These are phyloP conservation scores for Antigone vipio DNA, from an alignment of 2,113 vertebrate genomes.

Conservation along the genomic window DNA sequence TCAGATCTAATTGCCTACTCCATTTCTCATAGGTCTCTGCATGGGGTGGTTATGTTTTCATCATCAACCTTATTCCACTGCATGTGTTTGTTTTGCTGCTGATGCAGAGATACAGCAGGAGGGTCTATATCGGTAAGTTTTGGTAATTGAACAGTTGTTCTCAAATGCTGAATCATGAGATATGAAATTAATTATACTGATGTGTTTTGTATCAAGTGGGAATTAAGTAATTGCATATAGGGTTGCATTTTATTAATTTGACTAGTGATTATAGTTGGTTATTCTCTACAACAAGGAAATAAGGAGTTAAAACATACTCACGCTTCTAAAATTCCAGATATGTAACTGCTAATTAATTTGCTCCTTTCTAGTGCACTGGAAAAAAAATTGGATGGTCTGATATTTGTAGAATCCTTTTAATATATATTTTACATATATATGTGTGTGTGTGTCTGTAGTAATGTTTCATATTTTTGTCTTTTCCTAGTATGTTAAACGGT, in stretches of 20 bases:
- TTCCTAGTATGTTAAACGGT: neutral
- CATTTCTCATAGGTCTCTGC: conserved; percentile 87
- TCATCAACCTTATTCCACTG: conserved; percentile 98
- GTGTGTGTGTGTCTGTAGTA: neutral
- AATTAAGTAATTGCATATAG: neutral
- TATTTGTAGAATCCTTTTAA: neutral
- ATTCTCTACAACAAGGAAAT: neutral
- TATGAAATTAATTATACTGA: neutral
- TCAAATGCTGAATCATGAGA: neutral
- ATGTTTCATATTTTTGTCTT: neutral
- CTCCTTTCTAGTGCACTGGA: neutral
- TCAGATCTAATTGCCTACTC: conserved; percentile 10
- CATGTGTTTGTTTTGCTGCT: conserved; percentile 96
- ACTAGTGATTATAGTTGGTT: neutral
- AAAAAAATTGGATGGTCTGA: neutral
- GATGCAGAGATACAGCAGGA: conserved; percentile 97
- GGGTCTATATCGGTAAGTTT: conserved; percentile 95
- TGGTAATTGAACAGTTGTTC: neutral
- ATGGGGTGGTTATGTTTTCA: conserved; percentile 99
- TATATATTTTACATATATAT: neutral
- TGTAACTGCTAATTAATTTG: neutral
- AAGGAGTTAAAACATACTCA: neutral
- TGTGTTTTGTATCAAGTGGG: neutral
- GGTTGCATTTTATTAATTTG: neutral
- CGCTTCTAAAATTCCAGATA: neutral